Evolutionary conservation across 2,797 vertebrate genomes (phyloP).

Genomic region (Neomorphus geoffroyi): DNA sequence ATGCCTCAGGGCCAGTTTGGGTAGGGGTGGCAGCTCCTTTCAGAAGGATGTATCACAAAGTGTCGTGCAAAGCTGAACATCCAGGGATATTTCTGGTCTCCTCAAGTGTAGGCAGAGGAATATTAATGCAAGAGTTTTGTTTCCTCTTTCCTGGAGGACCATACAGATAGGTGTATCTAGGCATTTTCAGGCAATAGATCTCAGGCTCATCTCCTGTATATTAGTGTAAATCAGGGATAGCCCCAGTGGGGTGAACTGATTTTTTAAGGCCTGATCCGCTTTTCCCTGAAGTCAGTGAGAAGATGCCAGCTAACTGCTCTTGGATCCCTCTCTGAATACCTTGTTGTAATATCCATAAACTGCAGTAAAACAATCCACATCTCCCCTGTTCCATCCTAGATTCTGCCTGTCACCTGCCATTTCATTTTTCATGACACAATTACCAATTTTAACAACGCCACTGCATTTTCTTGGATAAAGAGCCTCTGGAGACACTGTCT

Average conservation of each 20-base stretch:
- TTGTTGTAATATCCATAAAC: neutral
- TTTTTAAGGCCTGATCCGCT: neutral
- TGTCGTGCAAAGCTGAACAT: neutral
- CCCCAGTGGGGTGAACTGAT: neutral
- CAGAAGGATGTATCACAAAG: neutral
- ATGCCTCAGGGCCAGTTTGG: accelerated
- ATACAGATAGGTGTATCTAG: neutral
- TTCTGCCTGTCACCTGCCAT: conserved; percentile 20
- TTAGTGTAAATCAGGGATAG: neutral
- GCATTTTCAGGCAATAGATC: neutral
- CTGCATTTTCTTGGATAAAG: conserved; percentile 33
- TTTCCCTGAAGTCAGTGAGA: neutral
- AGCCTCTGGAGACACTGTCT: conserved; percentile 26
- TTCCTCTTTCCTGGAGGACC: neutral
- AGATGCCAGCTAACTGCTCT: neutral
- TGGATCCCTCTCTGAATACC: neutral
- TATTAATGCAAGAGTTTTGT: neutral
- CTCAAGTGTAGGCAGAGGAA: neutral
- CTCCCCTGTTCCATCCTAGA: neutral
- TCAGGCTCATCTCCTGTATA: neutral
- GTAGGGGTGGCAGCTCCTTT: neutral
- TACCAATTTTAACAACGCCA: conserved; percentile 27
- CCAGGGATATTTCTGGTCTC: neutral
- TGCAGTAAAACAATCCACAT: neutral
- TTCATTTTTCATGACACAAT: conserved; percentile 30